Evolutionary conservation across 92 coral and sea anemone genomes (phyloP).

Genomic region (Epizoanthus fatuus): DNA sequence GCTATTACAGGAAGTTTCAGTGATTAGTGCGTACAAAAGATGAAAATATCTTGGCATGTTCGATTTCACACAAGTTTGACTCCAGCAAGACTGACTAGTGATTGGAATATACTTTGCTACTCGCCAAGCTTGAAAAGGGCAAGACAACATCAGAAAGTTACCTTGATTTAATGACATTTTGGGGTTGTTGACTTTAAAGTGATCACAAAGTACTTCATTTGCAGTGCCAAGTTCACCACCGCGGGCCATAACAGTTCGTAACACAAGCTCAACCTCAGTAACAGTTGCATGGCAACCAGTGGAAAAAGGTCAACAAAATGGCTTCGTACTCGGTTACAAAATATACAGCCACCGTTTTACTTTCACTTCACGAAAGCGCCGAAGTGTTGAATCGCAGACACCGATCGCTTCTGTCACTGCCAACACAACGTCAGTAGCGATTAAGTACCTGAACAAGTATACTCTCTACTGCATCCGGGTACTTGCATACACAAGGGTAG

Average conservation of each 20-base stretch:
- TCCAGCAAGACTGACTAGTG: no score
- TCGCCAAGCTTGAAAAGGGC: no score
- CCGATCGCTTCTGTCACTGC: neutral
- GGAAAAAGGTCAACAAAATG: neutral
- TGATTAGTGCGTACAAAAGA: no score
- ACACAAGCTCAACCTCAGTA: conserved; percentile 5
- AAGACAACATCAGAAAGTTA: neutral
- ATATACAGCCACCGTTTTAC: neutral
- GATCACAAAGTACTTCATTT: neutral
- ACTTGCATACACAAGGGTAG: conserved; percentile 38
- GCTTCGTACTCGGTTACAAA: neutral
- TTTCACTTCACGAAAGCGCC: neutral
- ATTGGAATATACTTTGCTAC: no score
- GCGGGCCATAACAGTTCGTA: neutral
- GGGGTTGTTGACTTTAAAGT: neutral
- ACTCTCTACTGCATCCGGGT: conserved; percentile 28
- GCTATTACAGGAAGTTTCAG: no score
- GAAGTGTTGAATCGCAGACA: neutral
- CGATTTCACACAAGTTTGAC: no score
- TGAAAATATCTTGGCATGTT: no score
- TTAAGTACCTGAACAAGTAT: conserved; percentile 16
- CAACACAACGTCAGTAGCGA: neutral
- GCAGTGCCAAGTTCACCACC: conserved; percentile 4
- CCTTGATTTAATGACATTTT: neutral
- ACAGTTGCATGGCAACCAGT: neutral